phyloP scores from a whole-genome alignment of 2,113 vertebrate species.

The Oostethus manadensis region DNA sequence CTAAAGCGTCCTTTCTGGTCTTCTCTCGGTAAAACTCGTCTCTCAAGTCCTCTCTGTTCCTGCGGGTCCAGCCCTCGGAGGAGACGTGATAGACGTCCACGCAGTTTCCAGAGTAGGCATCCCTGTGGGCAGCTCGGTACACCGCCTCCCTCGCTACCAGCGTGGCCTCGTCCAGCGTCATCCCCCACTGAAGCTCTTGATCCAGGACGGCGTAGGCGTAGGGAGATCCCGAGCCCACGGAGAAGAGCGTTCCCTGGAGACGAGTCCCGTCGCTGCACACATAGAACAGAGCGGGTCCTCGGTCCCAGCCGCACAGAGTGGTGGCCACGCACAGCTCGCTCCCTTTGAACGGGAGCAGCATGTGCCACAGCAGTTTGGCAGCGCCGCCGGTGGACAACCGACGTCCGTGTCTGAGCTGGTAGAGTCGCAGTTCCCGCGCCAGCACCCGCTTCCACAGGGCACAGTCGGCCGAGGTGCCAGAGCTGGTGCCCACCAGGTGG shows the following conservation, averaged over 20 bases:
- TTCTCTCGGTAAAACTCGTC: slow-evolving; percentile 72
- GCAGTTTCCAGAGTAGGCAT: slow-evolving; percentile 82
- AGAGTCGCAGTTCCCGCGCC: slow-evolving; percentile 74
- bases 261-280: slow-evolving; percentile 81
- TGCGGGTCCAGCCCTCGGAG: slow-evolving; percentile 75
- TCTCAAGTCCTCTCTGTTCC: slow-evolving; percentile 65
- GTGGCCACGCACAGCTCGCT: slow-evolving; percentile 82
- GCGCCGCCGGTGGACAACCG: slow-evolving; percentile 74
- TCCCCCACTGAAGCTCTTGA: slow-evolving; percentile 66
- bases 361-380: slow-evolving; percentile 76
- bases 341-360: slow-evolving; percentile 78
- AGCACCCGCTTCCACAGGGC: slow-evolving; percentile 78
- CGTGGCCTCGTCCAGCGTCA: slow-evolving; percentile 71
- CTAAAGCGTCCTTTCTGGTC: slow-evolving; percentile 11
- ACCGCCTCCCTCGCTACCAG: slow-evolving; percentile 77
- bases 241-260: slow-evolving; percentile 75
- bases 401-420: slow-evolving; percentile 71
- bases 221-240: slow-evolving; percentile 83
- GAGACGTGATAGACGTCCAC: slow-evolving; percentile 80
- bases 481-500: slow-evolving; percentile 81
- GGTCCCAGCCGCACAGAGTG: slow-evolving; percentile 84
- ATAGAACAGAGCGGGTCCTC: slow-evolving; percentile 74
- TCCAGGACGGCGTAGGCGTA: slow-evolving; percentile 83
- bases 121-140: slow-evolving; percentile 77
- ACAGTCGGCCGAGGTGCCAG: slow-evolving; percentile 82